phyloP scores from a whole-genome alignment of 1,140 invertebrate genomes.

The Drosophila nannoptera region DNA sequence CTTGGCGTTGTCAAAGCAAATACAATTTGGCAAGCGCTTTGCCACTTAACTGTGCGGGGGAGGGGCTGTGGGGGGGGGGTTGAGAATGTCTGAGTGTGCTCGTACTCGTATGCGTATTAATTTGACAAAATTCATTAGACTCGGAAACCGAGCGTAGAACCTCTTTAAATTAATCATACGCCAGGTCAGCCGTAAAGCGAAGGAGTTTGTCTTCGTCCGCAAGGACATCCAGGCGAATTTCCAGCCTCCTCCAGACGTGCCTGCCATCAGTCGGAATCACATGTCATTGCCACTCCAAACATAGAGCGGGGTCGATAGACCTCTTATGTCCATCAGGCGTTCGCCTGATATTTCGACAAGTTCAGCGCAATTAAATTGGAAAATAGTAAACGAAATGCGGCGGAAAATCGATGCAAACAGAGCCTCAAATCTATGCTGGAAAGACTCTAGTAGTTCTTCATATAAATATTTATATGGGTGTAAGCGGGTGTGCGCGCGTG shows the following conservation, averaged over 20 bases:
- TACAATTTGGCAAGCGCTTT: conserved; percentile 11
- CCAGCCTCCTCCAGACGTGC: conserved; percentile 42
- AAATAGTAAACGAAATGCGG: not conserved
- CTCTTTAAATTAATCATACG: conserved; percentile 67
- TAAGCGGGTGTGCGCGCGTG: conserved; percentile 7
- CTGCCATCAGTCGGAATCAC: conserved; percentile 75
- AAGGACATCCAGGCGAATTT: conserved; percentile 69
- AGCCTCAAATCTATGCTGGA: not conserved
- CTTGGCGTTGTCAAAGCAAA: conserved; percentile 13
- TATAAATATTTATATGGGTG: conserved; percentile 2
- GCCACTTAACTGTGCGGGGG: not conserved
- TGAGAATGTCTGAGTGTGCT: not conserved
- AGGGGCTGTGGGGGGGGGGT: no score
- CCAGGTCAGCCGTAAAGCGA: conserved; percentile 42
- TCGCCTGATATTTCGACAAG: not conserved
- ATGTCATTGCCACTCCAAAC: conserved; percentile 66
- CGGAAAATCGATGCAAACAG: not conserved
- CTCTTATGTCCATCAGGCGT: no score
- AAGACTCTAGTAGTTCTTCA: not conserved
- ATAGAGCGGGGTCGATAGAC: no score
- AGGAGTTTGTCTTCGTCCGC: conserved; percentile 18
- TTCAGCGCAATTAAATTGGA: no score
- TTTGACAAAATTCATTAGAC: conserved; percentile 60
- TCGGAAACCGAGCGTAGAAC: conserved; percentile 16
- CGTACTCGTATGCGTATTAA: conserved; percentile 14